These are phyloP conservation scores for Dasyprocta punctata DNA, from an alignment of 2,113 vertebrate genomes.

Conservation along the genomic window DNA sequence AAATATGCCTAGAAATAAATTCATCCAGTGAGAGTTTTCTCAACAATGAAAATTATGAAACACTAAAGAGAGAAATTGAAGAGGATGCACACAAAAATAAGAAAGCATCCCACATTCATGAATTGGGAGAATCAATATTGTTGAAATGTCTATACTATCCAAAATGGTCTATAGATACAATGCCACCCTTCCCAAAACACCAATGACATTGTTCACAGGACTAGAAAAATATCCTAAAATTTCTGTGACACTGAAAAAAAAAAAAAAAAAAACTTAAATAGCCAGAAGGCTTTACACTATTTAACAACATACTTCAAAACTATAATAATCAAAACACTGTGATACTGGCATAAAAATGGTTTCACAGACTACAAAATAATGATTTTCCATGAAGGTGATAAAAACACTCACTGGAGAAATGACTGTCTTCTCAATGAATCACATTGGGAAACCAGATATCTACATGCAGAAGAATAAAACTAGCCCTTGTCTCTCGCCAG, in stretches of 20 bases:
- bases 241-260: background rate
- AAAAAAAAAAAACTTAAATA: background rate
- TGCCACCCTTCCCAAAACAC: background rate
- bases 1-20: background rate
- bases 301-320: background rate
- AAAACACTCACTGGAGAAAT: background rate
- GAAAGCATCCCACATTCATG: background rate
- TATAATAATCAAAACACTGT: too few species aligned
- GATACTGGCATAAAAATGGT: background rate
- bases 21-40: background rate
- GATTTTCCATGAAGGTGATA: background rate
- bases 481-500: background rate
- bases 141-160: background rate
- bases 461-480: background rate
- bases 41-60: background rate
- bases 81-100: background rate
- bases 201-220: background rate
- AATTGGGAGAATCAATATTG: background rate
- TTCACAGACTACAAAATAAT: background rate
- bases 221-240: background rate
- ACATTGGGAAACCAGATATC: background rate
- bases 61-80: background rate
- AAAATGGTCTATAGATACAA: background rate
- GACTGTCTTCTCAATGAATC: background rate
- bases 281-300: background rate